These are phyloP conservation scores for Cotesia vestalis DNA, from an alignment of 1,140 invertebrate genomes.

Conservation along the genomic window DNA sequence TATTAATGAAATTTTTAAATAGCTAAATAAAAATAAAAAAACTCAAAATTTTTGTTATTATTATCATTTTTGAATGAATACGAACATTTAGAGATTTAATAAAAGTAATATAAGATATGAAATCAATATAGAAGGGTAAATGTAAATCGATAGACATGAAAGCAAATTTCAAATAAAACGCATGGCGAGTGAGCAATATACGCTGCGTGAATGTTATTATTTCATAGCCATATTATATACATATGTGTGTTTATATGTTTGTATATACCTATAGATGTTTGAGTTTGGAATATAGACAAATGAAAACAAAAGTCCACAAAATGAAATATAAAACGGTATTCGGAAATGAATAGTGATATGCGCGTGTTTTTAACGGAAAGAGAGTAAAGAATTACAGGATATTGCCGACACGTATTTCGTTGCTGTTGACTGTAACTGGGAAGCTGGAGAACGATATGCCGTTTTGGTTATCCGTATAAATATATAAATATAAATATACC, in stretches of 20 bases:
- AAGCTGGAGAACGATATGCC: constrained; percentile 19
- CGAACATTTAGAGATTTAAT: too few species aligned
- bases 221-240: not conserved
- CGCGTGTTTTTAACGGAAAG: constrained; percentile 32
- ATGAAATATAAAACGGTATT: constrained; percentile 19
- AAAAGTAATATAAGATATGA: too few species aligned
- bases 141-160: too few species aligned
- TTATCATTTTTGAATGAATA: too few species aligned
- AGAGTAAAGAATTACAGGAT: constrained; percentile 34
- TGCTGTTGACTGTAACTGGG: constrained; percentile 10
- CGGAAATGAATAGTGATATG: constrained; percentile 37
- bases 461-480: not conserved
- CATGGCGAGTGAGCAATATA: not conserved
- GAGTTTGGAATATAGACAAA: constrained; percentile 1
- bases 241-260: not conserved
- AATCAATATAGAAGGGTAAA: too few species aligned
- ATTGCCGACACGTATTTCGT: constrained; percentile 32
- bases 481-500: too few species aligned
- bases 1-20: too few species aligned
- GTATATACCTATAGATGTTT: too few species aligned
- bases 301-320: constrained; percentile 30
- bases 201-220: not conserved
- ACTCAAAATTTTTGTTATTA: too few species aligned
- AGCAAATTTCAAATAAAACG: not conserved
- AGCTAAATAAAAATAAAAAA: too few species aligned